These are phyloP conservation scores for Nebria brevicollis DNA, from an alignment of 2,888 invertebrate species.

Conservation along the genomic window DNA sequence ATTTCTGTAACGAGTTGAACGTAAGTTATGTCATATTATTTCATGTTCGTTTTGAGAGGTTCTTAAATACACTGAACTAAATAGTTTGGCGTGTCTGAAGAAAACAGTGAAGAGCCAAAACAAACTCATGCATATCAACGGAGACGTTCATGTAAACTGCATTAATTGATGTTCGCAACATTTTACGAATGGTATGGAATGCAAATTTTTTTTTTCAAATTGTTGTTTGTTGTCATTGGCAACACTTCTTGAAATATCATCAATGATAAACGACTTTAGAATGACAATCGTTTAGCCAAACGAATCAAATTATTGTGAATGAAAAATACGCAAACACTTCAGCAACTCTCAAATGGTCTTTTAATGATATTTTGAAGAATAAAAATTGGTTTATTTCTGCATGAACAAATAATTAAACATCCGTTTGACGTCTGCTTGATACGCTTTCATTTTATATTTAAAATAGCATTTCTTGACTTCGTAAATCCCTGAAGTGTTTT, in stretches of 20 bases:
- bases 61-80: neutral
- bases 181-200: neutral
- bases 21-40: no score
- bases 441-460: no score
- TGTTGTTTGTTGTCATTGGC: neutral
- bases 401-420: no score
- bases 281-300: neutral
- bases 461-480: no score
- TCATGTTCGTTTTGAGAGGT: neutral
- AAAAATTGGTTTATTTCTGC: no score
- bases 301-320: neutral
- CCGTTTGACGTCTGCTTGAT: no score
- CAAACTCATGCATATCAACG: neutral
- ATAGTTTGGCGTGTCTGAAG: neutral
- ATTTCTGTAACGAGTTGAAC: no score
- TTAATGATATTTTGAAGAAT: no score
- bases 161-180: neutral
- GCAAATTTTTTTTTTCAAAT: neutral
- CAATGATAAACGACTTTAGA: neutral
- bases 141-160: neutral
- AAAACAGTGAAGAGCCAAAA: neutral
- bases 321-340: neutral
- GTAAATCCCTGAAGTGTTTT: no score
- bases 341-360: no score
- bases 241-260: neutral